Conservation (phyloP, 2,888 invertebrate species). For the Coecobrya sp. region DNA sequence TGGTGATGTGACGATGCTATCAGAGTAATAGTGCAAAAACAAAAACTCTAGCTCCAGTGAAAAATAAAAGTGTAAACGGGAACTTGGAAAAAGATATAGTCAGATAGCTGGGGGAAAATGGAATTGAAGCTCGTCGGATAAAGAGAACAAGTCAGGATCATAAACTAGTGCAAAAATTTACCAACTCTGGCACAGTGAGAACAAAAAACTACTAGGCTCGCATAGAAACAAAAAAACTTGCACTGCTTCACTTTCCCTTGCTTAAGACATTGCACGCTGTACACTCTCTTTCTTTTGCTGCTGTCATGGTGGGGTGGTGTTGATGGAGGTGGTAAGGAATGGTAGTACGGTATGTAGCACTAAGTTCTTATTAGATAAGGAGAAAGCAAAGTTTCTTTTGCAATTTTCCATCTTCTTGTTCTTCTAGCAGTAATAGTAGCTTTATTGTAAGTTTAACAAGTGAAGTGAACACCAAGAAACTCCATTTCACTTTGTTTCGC, state of each 20-base stretch:
- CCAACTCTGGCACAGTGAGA: constrained; percentile 28
- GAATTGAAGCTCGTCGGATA: constrained; percentile 6
- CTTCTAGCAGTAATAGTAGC: neutral
- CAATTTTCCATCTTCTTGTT: constrained; percentile 37
- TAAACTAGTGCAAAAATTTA: constrained; percentile 61
- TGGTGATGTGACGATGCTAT: neutral
- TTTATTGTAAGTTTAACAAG: constrained; percentile 18
- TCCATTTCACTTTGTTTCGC: constrained; percentile 32
- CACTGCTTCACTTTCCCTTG: neutral
- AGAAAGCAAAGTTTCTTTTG: constrained; percentile 61
- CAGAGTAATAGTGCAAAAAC: constrained; percentile 19
- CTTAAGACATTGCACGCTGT: neutral
- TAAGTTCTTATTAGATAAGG: constrained; percentile 39
- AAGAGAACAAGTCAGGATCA: constrained; percentile 57
- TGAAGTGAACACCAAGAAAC: neutral
- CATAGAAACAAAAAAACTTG: neutral
- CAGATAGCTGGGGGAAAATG: constrained; percentile 33
- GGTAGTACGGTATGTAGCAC: neutral
- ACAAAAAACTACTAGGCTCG: no score
- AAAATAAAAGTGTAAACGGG: constrained; percentile 23
- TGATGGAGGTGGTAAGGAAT: constrained; percentile 12
- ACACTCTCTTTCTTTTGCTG: neutral
- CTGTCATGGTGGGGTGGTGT: neutral
- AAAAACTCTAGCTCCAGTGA: neutral
- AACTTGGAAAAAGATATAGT: constrained; percentile 6